Evolutionary conservation across 2,888 invertebrate species (phyloP), one percentile per base, ranked within the genome.

Genomic region (Hydraecia micacea): DNA sequence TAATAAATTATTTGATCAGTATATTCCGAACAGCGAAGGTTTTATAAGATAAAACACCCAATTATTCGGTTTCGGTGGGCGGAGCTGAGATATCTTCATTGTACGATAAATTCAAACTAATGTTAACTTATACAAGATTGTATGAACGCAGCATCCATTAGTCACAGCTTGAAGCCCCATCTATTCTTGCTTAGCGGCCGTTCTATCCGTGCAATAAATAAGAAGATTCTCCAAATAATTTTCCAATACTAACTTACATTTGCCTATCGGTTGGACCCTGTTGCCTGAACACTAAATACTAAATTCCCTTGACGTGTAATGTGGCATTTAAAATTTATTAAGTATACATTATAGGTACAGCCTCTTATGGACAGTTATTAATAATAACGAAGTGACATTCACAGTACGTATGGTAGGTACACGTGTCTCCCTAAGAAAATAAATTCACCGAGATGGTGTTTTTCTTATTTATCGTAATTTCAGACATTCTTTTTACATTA

Each of bases 101-200:
- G 92, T 89, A 89, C 90, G 91, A 94, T 95, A 96, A 96, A 95
- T 96, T 94, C 92, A 91, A 93, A 90, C 88, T 95, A 95, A 95
- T 93, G 93, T 93, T 94, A 93, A 93, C 86, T 92, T 93, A 94
- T 93, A 92, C 91, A 92, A 91, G 91, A 87, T 91, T 91, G 87
- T 92, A 93, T 91, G 91, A 93, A 91, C 92, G 93, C 91, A 92
- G 88, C 87, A 69, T 73, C 90, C 92, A 94, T 95, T 95, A 94
- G 94, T 96, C 96, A 95, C 96, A 96, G 96, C 96, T 86, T 93
- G 96, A 91, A 89, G 89, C 88, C 93, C 91, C 93, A 93, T 93
- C 94, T 93, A 94, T 94, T 92, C 92, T 92, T 94, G 93, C 93
- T 93, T 93, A 94, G 92, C 87, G 90, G 86, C 88, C 90, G 90